Evolutionary conservation across 2,113 vertebrate genomes (phyloP).

Genomic region (Boleophthalmus pectinirostris): DNA sequence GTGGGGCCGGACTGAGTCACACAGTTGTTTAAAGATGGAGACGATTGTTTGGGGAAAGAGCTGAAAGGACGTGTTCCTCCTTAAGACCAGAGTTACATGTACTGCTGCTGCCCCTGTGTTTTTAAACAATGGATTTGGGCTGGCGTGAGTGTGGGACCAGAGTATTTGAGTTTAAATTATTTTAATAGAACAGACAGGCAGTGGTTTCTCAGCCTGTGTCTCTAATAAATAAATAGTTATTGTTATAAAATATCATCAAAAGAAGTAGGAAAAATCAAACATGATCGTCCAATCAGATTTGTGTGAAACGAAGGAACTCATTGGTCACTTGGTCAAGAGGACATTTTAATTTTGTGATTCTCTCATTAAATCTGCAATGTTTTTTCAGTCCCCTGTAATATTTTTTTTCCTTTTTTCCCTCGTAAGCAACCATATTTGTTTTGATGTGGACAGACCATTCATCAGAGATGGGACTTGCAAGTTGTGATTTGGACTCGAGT

Average conservation of each 20-base stretch:
- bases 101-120: conserved; percentile 27
- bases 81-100: conserved; percentile 43
- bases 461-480: too few relatives aligned
- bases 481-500: too few relatives aligned
- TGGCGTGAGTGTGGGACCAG: not conserved
- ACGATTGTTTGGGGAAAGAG: conserved; percentile 56
- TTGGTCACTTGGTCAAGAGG: too few relatives aligned
- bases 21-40: conserved; percentile 71
- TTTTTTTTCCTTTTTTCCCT: too few relatives aligned
- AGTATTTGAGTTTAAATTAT: not conserved
- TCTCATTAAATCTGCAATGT: too few relatives aligned
- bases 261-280: not conserved
- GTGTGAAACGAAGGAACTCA: too few relatives aligned
- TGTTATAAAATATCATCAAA: not conserved
- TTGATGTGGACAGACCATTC: too few relatives aligned
- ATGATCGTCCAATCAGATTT: too few relatives aligned
- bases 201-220: not conserved
- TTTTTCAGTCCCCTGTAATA: too few relatives aligned
- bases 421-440: too few relatives aligned
- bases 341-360: too few relatives aligned
- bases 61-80: conserved; percentile 57
- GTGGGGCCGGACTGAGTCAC: conserved; percentile 43
- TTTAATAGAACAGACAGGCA: not conserved
- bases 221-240: not conserved
- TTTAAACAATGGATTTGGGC: conserved; percentile 8